Percentiles rank a stretch among this genome's conserved stretches.
Conservation (phyloP, 2,797 vertebrate species). For the Danio albolineatus region DNA sequence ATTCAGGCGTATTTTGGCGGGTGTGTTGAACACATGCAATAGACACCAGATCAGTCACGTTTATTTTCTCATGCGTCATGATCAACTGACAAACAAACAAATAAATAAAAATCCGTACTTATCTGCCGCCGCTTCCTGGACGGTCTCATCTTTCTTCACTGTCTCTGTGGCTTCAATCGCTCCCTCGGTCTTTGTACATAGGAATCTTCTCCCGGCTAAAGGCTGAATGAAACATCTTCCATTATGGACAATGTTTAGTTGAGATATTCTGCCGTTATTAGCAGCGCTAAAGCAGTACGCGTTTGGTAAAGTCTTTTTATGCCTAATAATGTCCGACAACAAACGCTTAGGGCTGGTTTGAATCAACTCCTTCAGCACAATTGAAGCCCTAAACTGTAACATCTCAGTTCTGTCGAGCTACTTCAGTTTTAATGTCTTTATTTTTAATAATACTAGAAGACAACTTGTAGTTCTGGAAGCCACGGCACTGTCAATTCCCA, state of each 20-base stretch:
- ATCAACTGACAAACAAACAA: neutral
- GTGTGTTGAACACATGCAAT: neutral
- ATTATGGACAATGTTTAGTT: conserved; percentile 62
- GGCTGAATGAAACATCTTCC: conserved; percentile 47
- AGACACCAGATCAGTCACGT: neutral
- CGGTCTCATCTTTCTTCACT: conserved; percentile 69
- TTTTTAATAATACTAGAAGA: neutral
- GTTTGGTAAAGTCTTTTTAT: conserved; percentile 63
- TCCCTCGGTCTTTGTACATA: conserved; percentile 76
- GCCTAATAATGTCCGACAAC: conserved; percentile 57
- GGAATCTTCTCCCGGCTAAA: conserved; percentile 61
- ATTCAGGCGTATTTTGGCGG: neutral
- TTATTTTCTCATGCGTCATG: neutral
- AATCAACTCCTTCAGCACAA: conserved; percentile 83
- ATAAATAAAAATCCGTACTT: conserved; percentile 69
- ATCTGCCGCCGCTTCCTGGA: conserved; percentile 61
- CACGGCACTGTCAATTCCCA: neutral
- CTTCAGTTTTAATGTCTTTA: conserved; percentile 56
- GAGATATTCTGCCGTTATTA: conserved; percentile 59
- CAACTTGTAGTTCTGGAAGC: neutral
- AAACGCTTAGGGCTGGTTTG: conserved; percentile 75
- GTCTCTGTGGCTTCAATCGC: conserved; percentile 67
- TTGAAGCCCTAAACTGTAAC: conserved; percentile 86
- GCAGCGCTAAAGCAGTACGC: conserved; percentile 61
- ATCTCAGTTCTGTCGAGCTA: conserved; percentile 79